Evolutionary conservation across 2,888 invertebrate species (phyloP), one percentile per base, ranked within the genome.

Genomic region (Leptinotarsa tumamoca): DNA sequence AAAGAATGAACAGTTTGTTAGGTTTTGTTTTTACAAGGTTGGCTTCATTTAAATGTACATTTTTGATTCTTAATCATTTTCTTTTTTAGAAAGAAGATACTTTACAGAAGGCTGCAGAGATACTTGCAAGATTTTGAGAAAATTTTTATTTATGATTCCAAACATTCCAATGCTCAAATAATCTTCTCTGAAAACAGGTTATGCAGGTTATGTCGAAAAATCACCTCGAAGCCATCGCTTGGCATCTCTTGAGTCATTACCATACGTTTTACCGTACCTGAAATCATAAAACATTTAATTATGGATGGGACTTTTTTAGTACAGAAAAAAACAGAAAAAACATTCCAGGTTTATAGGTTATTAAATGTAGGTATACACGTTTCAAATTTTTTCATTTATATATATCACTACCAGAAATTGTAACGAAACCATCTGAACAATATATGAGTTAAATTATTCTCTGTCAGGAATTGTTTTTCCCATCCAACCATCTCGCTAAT

Each of bases 251-350:
- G 94, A 93, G 83, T 93, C 93, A 81, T 92, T 93, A 27, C 94
- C 95, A 86, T 91, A 95, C 0, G 95, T 95, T 86, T 93, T 93
- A 10, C 95, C 95, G 88, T 92, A 93, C 84, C 94, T 93, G 84
- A 27, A 89, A 85, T 67, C 76, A 80, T 43, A n/a, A 51, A 75
- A 67, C 54, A 67, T 61, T 23, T 7, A 15, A 4, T 52, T 58
- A 49, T 43, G 43, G 13, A 43, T 10, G 2, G 0, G 43, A 10
- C 2, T 10, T 33, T 33, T 52, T 52, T 4, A 52, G 52, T 52
- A 52, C 52, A 17, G 5, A 52, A 18, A 18, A 18, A 18, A 18
- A 18, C 18, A 18, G 18, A 18, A 15, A 17, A 70, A 66, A 56
- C 17, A 50, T 67, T 69, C 0, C 52, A 43, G 43, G 43, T 43